Conservation (phyloP, 2,113 vertebrate species). For the Bothrops jararaca region DNA sequence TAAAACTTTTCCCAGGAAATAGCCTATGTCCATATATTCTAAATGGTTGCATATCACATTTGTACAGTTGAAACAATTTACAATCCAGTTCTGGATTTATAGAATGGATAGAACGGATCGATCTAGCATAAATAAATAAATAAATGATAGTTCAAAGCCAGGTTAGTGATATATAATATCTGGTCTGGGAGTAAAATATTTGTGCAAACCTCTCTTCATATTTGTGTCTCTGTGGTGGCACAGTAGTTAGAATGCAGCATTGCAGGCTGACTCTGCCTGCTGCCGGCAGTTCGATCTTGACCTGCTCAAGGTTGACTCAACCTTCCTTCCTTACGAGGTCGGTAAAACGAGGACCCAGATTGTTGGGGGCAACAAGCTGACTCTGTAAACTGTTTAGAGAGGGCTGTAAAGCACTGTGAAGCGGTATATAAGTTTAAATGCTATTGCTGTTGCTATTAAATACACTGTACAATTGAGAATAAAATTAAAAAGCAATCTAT, state of each 20-base stretch:
- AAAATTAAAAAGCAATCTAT: not conserved
- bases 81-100: not conserved
- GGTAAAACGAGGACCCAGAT: too few species aligned
- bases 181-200: not conserved
- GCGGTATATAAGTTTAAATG: too few species aligned
- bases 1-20: not conserved
- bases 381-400: too few species aligned
- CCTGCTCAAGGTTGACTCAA: not conserved
- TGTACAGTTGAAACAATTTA: not conserved
- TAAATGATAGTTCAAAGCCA: not conserved
- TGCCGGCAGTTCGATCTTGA: not conserved
- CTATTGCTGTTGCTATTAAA: not conserved
- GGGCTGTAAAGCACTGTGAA: too few species aligned
- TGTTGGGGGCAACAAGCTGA: too few species aligned
- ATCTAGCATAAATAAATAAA: slow-evolving; percentile 31
- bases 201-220: not conserved
- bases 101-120: not conserved
- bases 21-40: not conserved
- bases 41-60: not conserved
- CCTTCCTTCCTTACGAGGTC: not conserved
- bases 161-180: not conserved
- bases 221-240: not conserved
- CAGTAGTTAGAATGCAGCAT: not conserved
- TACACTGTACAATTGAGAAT: not conserved
- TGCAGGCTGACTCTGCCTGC: not conserved